Conservation (phyloP, 2,888 invertebrate genomes). For the Pomacea canaliculata region DNA sequence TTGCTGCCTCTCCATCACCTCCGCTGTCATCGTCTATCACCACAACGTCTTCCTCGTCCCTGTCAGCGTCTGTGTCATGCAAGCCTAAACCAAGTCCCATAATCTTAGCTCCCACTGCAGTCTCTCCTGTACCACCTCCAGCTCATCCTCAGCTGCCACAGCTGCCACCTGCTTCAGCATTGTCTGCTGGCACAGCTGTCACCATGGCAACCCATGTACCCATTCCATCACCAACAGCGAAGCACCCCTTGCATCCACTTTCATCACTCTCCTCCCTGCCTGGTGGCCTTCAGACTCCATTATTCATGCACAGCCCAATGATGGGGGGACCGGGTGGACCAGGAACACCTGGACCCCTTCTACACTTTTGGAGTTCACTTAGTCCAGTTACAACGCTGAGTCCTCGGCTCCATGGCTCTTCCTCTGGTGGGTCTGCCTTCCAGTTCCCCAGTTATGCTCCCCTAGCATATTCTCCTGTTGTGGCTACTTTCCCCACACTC, state of each 20-base stretch:
- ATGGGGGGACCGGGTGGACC: slow-evolving; percentile 28
- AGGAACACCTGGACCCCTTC: slow-evolving; percentile 36
- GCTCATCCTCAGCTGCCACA: slow-evolving; percentile 30
- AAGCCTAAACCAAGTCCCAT: slow-evolving; percentile 58
- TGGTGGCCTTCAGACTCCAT: slow-evolving; percentile 50
- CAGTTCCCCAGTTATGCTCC: slow-evolving; percentile 58
- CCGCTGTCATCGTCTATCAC: slow-evolving; percentile 6
- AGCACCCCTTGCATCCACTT: slow-evolving; percentile 38
- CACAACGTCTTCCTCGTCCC: slow-evolving; percentile 4
- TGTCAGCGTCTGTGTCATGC: slow-evolving; percentile 9
- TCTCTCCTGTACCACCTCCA: slow-evolving; percentile 45
- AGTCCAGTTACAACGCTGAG: slow-evolving; percentile 65
- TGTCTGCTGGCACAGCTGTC: slow-evolving; percentile 39
- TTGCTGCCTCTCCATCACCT: slow-evolving; percentile 5
- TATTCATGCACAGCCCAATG: slow-evolving; percentile 58
- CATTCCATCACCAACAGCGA: slow-evolving; percentile 53
- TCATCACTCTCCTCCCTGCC: slow-evolving; percentile 18
- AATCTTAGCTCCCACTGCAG: slow-evolving; percentile 41
- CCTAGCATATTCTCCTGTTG: slow-evolving; percentile 49
- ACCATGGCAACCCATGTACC: slow-evolving; percentile 45
- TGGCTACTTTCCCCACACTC: slow-evolving; percentile 37
- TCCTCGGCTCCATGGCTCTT: slow-evolving; percentile 46
- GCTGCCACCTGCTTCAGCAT: slow-evolving; percentile 11
- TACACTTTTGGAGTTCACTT: slow-evolving; percentile 70
- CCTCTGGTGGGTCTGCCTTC: slow-evolving; percentile 49